Base-by-base conservation (phyloP, 2,888 invertebrate genomes). In the Limenitis camilla region DNA sequence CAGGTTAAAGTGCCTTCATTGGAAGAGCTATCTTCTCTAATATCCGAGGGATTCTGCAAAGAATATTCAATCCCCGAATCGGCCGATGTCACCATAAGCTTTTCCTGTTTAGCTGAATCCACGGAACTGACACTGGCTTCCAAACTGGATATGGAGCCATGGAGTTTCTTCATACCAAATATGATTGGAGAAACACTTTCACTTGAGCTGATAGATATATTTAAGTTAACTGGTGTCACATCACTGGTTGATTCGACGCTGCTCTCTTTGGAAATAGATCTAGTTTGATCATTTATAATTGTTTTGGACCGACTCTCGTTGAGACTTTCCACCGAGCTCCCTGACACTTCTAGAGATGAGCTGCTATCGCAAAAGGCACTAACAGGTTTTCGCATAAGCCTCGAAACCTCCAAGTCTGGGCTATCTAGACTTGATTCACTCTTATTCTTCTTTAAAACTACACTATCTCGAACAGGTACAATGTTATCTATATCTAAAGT, bases 351-450 rank as follows among this genome's bases (percentile, higher is more conserved):
- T 30, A 88, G 61, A 10, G 86, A 86, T 3, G 87, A 86, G 59
- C 77, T 85, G 54, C 86, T 87, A 48, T 88, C 88, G 53, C 81
- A 78, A 58, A 82, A 84, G 4, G 82, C 79, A 61, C 83, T 84
- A 5, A 76, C 74, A 5, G 70, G 66, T 50, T 80, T 83, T 58
- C 81, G 78, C 84, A 88, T 88, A 5, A 88, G 66, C 58, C 86
- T 76, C 36, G 87, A 88, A 1, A 88, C 88, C 68, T 88, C 88
- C 56, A 88, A 61, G 62, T 89, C 88, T 0, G 88, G 87, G 62
- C 88, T 88, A 49, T 89, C 88, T n/a, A 88, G 65, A 62, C 86
- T 88, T 9, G 88, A 87, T 63, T 88, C 88, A 53, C 86, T 88
- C 60, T 83, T 86, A 66, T 88, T 86, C 56, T 88, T 88, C 75